Conservation (phyloP, 2,797 vertebrate genomes). For the Eutrigla gurnardus region DNA sequence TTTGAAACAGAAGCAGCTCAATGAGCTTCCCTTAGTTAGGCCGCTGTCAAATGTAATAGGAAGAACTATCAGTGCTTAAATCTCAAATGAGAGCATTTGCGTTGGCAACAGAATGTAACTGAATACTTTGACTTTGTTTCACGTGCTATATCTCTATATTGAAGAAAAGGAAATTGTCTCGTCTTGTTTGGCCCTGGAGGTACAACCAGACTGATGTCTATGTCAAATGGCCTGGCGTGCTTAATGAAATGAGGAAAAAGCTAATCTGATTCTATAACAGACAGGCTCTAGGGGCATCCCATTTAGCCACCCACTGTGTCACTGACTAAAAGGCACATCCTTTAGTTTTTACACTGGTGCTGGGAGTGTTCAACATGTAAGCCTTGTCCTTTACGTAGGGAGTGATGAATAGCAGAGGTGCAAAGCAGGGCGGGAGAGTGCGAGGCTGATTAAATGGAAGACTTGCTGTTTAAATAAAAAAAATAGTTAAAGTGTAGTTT, state of each 20-base stretch:
- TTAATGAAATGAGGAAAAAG: slow-evolving; percentile 76
- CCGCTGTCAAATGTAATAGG: not conserved
- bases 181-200: slow-evolving; percentile 46
- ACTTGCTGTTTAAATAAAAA: slow-evolving; percentile 5
- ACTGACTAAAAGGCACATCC: slow-evolving; percentile 55
- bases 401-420: slow-evolving; percentile 4
- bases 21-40: not conserved
- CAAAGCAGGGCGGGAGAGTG: not conserved
- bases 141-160: slow-evolving; percentile 18
- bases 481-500: not conserved
- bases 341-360: slow-evolving; percentile 33
- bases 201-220: slow-evolving; percentile 61
- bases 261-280: slow-evolving; percentile 76
- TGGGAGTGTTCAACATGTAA: not conserved
- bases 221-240: slow-evolving; percentile 67
- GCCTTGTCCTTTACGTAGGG: not conserved
- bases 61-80: not conserved
- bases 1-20: not conserved
- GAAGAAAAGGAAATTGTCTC: slow-evolving; percentile 29
- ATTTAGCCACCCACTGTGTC: slow-evolving; percentile 65
- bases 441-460: slow-evolving; percentile 4
- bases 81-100: not conserved
- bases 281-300: slow-evolving; percentile 64
- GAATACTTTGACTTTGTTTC: slow-evolving; percentile 29
- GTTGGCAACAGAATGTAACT: not conserved